These are phyloP conservation scores for Notolabrus celidotus DNA, from an alignment of 2,797 vertebrate genomes.

Conservation along the genomic window DNA sequence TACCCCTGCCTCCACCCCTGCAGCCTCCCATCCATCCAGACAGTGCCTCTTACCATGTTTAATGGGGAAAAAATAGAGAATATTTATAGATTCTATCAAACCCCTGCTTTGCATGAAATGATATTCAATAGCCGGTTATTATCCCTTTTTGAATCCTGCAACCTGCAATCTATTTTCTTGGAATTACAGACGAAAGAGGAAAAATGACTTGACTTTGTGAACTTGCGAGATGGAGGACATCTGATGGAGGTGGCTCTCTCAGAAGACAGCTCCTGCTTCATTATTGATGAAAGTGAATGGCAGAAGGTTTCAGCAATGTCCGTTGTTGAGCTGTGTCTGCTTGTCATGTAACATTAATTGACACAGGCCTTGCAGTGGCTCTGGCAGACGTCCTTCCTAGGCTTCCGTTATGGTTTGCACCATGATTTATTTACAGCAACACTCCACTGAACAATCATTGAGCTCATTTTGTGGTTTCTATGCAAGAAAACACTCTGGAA, in stretches of 20 bases:
- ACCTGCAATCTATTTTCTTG: conserved; percentile 57
- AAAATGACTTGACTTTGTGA: conserved; percentile 42
- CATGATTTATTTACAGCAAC: conserved; percentile 77
- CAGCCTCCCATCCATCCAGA: conserved; percentile 62
- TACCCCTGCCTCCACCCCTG: conserved; percentile 46
- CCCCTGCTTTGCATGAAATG: conserved; percentile 48
- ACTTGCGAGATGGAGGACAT: conserved; percentile 27
- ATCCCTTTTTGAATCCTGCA: conserved; percentile 33
- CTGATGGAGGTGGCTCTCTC: conserved; percentile 25
- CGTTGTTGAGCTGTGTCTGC: conserved; percentile 51
- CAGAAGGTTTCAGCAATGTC: conserved; percentile 57
- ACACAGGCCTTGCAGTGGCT: conserved; percentile 41
- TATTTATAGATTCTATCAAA: conserved; percentile 67
- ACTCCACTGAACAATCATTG: conserved; percentile 40
- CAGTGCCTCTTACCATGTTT: conserved; percentile 53
- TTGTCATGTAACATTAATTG: conserved; percentile 78
- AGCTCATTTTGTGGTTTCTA: conserved; percentile 32
- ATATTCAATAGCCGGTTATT: conserved; percentile 57
- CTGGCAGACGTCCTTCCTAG: conserved; percentile 30
- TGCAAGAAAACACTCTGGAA: conserved; percentile 6
- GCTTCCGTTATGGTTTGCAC: conserved; percentile 66
- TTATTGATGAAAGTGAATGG: conserved; percentile 78
- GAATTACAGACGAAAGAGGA: conserved; percentile 41
- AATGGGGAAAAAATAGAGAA: conserved; percentile 40
- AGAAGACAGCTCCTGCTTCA: conserved; percentile 53